These are phyloP conservation scores for Brachyhypopomus gauderio DNA, from an alignment of 2,113 vertebrate genomes.

Conservation along the genomic window DNA sequence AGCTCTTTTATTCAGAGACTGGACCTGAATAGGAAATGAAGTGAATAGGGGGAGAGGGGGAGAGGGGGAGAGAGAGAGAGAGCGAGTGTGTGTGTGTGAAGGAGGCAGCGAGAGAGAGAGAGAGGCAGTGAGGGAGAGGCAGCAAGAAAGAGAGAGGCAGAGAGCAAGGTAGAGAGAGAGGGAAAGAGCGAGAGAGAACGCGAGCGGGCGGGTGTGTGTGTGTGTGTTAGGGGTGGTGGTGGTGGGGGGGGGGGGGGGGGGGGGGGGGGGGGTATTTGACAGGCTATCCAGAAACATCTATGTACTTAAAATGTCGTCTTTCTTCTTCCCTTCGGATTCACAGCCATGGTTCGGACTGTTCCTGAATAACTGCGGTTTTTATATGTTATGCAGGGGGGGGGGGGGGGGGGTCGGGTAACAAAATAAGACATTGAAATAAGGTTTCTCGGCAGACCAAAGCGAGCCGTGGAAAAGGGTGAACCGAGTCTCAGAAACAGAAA, in stretches of 20 bases:
- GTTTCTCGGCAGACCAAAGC: neutral
- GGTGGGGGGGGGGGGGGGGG: constrained; percentile 56
- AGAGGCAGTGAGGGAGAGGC: constrained; percentile 30
- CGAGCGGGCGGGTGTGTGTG: too few species aligned
- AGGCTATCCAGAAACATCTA: constrained; percentile 65
- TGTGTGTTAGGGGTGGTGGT: too few species aligned
- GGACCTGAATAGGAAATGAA: constrained; percentile 74
- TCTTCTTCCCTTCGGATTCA: constrained; percentile 40
- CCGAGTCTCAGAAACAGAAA: neutral
- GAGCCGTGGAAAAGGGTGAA: neutral
- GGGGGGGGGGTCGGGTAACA: neutral
- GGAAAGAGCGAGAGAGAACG: constrained; percentile 42
- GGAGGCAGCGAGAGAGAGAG: constrained; percentile 50
- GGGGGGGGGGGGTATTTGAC: constrained; percentile 56
- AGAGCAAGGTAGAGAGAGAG: constrained; percentile 43
- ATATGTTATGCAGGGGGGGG: neutral
- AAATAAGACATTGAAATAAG: neutral
- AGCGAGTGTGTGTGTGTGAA: too few species aligned
- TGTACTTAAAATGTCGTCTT: constrained; percentile 59
- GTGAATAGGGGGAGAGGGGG: constrained; percentile 59
- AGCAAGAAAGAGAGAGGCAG: too few species aligned
- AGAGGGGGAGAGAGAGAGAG: constrained; percentile 53
- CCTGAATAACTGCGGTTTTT: neutral
- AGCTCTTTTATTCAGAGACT: constrained; percentile 76
- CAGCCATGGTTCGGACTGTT: constrained; percentile 26